A percentile compares a stretch with the other conserved stretches of the same genome.
phyloP scores from a whole-genome alignment of 2,113 vertebrate species.

The Misgurnus mizolepis region DNA sequence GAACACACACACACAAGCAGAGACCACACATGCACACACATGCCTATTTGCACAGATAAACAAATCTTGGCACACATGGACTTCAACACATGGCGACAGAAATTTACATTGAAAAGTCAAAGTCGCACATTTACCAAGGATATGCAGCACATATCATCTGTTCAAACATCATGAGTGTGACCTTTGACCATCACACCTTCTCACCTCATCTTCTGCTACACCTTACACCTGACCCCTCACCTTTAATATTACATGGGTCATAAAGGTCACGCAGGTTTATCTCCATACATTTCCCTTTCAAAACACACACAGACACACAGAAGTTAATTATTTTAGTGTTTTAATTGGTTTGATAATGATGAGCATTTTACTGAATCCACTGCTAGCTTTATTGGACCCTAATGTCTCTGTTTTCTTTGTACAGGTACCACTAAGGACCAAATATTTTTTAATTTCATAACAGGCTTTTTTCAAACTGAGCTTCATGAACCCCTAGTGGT shows the following conservation, averaged over 20 bases:
- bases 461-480: no score
- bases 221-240: conserved; percentile 8
- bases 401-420: background rate
- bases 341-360: background rate
- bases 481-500: no score
- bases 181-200: conserved; percentile 18
- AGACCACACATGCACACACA: conserved; percentile 21
- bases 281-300: background rate
- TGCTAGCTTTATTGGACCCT: no score
- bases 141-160: conserved; percentile 8
- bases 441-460: background rate
- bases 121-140: background rate
- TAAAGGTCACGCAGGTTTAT: background rate
- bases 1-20: conserved; percentile 22
- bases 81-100: background rate
- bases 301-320: background rate
- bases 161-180: conserved; percentile 18
- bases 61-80: conserved; percentile 35
- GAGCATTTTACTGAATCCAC: background rate
- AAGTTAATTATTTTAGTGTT: background rate
- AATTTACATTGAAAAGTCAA: background rate
- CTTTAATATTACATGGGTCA: background rate
- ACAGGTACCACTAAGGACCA: background rate
- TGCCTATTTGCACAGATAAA: conserved; percentile 15
- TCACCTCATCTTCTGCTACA: conserved; percentile 10